A percentile compares a stretch with the other conserved stretches of the same genome.
These are phyloP conservation scores for Esox lucius DNA, from an alignment of 2,797 vertebrate species.

Conservation along the genomic window DNA sequence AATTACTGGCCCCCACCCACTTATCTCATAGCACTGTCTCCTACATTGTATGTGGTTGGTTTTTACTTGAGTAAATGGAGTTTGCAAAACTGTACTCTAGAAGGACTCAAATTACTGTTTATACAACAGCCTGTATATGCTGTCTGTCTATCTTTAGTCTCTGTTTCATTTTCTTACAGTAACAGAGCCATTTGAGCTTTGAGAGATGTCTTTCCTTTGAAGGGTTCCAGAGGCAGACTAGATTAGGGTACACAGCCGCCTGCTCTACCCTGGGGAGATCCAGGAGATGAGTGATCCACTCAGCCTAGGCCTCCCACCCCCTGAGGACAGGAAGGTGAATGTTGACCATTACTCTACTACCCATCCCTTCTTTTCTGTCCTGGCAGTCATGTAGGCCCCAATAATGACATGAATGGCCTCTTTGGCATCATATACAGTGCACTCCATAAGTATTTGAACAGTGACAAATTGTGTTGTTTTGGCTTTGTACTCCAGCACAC, in stretches of 20 bases:
- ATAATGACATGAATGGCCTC: neutral
- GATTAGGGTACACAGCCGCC: slow-evolving; percentile 6
- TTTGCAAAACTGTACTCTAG: neutral
- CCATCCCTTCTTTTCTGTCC: neutral
- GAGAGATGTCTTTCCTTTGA: neutral
- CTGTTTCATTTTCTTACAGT: neutral
- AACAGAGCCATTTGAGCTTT: neutral
- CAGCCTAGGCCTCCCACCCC: slow-evolving; percentile 10
- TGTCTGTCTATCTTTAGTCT: neutral
- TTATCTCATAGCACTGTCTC: neutral
- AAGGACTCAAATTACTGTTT: neutral
- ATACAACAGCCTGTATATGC: neutral
- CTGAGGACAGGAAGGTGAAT: slow-evolving; percentile 35
- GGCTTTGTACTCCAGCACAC: no score
- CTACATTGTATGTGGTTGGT: neutral
- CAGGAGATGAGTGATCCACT: slow-evolving; percentile 30
- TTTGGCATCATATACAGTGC: neutral
- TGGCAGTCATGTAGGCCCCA: slow-evolving; percentile 18
- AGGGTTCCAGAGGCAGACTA: neutral
- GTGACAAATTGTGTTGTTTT: no score
- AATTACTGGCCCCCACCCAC: no score
- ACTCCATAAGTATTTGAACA: no score
- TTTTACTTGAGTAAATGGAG: neutral
- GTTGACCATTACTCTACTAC: slow-evolving; percentile 21
- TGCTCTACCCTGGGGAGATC: slow-evolving; percentile 4